Base-by-base conservation (phyloP, 2,888 invertebrate species). In the Ichneumoninae sp. region DNA sequence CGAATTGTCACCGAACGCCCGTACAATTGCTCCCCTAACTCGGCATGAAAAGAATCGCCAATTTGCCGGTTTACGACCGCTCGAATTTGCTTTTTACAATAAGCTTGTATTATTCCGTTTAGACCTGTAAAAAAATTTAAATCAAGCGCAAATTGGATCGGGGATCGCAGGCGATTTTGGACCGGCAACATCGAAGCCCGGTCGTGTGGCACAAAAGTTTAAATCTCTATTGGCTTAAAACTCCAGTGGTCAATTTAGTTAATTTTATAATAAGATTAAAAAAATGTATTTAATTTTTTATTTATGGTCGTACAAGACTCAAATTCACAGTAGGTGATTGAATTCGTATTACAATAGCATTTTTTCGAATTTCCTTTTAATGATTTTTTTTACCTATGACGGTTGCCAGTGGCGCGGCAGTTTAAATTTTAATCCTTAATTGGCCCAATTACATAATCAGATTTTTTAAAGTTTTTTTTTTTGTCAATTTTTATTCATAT, bases 21-120 rank as follows among this genome's bases (percentile, higher is more conserved):
- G 33, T 74, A 82, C 78, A 82, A 79, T 68, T 82, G 74, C 82
- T 79, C 72, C 8, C 47, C 78, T 74, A 82, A 78, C 77, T 78
- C 72, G 82, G 78, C 19, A 36, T 65, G 68, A 74, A 82, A 79
- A 74, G 72, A 69, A 57, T 69, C 44, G 10, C 52, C 40, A 5
- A 57, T 82, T 68, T 19, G 30, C 33, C 70, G 68, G 68, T 72
- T 68, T 82, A 52, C 62, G 57, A 57, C 26, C 5, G 10, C 57
- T 3, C 26, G 26, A 57, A 22, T 22, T 22, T 57, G 26, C 62
- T 62, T 62, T 62, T 62, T 62, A 62, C 36, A 62, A 62, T 62
- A 30, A 26, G 22, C 36, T 13, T 62, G 8, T 30, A 16, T 30
- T 62, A 26, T n/a, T 62, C 62, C 16, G 16, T 33, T 16, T 62